These are phyloP conservation scores for Cyprinodon diabolis DNA, from an alignment of 2,797 vertebrate species.

Conservation along the genomic window DNA sequence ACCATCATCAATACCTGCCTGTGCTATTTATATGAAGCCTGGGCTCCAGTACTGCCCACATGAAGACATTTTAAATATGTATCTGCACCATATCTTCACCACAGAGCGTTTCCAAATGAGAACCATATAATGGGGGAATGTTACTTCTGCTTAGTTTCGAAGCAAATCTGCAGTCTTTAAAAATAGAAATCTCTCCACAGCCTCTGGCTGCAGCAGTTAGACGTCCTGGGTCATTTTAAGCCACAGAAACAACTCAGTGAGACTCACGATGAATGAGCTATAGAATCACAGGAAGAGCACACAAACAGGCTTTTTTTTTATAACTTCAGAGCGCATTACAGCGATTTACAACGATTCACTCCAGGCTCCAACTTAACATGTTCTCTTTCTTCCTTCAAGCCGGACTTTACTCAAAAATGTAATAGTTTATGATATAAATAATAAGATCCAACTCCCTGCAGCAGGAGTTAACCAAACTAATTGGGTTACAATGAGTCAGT, in stretches of 20 bases:
- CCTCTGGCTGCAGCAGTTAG: constrained; percentile 24
- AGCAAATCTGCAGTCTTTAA: not conserved
- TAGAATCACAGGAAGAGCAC: constrained; percentile 24
- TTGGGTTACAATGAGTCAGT: constrained; percentile 21
- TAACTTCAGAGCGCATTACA: constrained; percentile 1
- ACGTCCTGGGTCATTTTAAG: constrained; percentile 30
- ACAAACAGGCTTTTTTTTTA: not conserved
- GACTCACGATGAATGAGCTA: constrained; percentile 3
- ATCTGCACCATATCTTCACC: not conserved
- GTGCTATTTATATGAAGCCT: constrained; percentile 4
- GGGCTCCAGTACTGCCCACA: not conserved
- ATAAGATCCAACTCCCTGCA: not conserved
- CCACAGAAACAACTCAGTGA: constrained; percentile 9
- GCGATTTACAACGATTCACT: not conserved
- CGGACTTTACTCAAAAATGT: not conserved
- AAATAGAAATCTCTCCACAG: constrained; percentile 6
- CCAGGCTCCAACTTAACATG: not conserved
- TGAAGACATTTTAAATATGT: not conserved
- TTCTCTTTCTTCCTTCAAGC: not conserved
- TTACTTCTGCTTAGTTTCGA: not conserved
- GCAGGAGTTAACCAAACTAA: not conserved
- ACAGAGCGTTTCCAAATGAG: not conserved
- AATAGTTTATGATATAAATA: not conserved
- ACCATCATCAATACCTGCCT: not conserved
- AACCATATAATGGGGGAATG: not conserved